Percentiles rank a stretch among this genome's conserved stretches.
Evolutionary conservation across 2,888 invertebrate genomes (phyloP).

Genomic region (Agrotis ipsilon): DNA sequence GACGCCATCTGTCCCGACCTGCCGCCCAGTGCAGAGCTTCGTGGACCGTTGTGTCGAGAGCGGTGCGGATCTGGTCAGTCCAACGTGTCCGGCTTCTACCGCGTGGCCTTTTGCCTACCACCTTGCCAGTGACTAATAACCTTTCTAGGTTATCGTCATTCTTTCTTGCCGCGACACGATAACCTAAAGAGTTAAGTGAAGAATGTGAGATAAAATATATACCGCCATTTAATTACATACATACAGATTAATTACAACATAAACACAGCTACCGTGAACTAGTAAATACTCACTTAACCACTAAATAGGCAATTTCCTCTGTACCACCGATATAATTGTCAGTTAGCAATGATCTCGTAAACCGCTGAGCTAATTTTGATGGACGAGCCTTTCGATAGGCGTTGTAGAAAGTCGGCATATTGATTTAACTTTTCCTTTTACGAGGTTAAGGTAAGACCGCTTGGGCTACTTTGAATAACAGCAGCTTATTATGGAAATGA

Average conservation of each 20-base stretch:
- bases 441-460: conserved; percentile 29
- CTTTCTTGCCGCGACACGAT: no score
- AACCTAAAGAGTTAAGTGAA: no score
- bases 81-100: no score
- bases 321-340: conserved; percentile 38
- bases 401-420: conserved; percentile 54
- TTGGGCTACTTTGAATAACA: conserved; percentile 4
- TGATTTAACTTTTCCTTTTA: conserved; percentile 59
- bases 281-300: conserved; percentile 16
- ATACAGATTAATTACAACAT: conserved; percentile 2
- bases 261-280: background rate
- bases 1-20: no score
- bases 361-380: conserved; percentile 55
- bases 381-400: conserved; percentile 43
- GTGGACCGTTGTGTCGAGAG: no score
- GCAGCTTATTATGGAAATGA: background rate
- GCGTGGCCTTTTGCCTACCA: no score
- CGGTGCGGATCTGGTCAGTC: no score
- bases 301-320: conserved; percentile 45
- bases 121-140: no score
- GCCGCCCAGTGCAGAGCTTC: no score
- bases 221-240: background rate
- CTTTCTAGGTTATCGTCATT: no score
- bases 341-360: conserved; percentile 50
- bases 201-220: background rate